These are phyloP conservation scores for Syngnathus acus DNA, from an alignment of 2,797 vertebrate species.

Conservation along the genomic window DNA sequence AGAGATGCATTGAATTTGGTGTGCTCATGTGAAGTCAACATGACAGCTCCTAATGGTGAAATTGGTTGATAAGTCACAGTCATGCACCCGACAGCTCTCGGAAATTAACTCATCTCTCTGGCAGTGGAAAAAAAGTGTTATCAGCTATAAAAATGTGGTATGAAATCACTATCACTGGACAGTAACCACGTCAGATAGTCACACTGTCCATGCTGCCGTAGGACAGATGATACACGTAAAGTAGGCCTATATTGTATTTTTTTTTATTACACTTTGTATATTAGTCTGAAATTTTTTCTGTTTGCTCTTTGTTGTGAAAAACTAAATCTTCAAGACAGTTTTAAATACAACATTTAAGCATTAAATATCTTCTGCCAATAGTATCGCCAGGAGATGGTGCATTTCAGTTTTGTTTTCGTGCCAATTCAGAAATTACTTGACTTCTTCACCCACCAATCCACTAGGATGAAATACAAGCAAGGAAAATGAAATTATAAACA, in stretches of 20 bases:
- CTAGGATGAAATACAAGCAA: neutral
- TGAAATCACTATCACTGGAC: neutral
- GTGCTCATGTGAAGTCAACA: constrained; percentile 25
- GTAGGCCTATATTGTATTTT: too few species aligned
- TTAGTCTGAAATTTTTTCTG: neutral
- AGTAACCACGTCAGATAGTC: neutral
- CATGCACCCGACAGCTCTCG: constrained; percentile 15
- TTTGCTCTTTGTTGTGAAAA: neutral
- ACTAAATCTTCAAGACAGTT: neutral
- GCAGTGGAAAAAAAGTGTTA: neutral
- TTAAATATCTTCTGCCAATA: neutral
- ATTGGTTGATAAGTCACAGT: neutral
- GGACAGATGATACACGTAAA: neutral
- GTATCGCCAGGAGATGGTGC: constrained; percentile 1
- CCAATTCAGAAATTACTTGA: constrained; percentile 12
- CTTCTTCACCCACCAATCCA: neutral
- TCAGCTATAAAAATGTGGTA: neutral
- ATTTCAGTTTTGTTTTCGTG: constrained; percentile 12
- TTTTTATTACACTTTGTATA: neutral
- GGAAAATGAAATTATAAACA: constrained; percentile 9
- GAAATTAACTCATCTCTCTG: constrained; percentile 21
- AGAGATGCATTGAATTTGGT: neutral
- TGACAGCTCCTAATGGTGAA: constrained; percentile 26
- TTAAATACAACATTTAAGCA: neutral
- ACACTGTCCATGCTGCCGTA: neutral